Evolutionary conservation across 2,113 vertebrate genomes (phyloP).

Genomic region (Leptocoma aspasia): DNA sequence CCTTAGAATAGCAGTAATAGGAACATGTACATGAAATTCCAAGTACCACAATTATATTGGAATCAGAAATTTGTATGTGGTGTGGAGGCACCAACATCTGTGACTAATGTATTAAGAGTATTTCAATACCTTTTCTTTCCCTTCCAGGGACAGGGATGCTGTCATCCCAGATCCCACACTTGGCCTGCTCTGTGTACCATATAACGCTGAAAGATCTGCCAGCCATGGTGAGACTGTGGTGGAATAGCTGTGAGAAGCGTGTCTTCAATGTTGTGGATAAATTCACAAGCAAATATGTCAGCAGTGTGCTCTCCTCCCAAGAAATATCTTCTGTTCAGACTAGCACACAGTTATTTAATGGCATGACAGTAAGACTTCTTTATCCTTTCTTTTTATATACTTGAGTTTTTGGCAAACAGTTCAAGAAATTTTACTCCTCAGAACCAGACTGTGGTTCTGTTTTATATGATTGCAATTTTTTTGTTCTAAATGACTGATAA

Average conservation of each 20-base stretch:
- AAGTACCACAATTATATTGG: background rate
- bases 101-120: background rate
- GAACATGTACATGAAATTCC: background rate
- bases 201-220: slow-evolving; percentile 92
- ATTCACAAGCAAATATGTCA: slow-evolving; percentile 93
- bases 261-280: slow-evolving; percentile 89
- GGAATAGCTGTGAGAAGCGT: slow-evolving; percentile 96
- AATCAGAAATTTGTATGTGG: background rate
- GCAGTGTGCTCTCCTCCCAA: slow-evolving; percentile 87
- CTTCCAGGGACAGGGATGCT: slow-evolving; percentile 71
- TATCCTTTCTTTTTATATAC: background rate
- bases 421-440: background rate
- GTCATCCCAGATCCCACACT: slow-evolving; percentile 86
- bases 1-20: background rate
- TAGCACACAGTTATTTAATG: slow-evolving; percentile 90
- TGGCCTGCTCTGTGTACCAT: slow-evolving; percentile 93
- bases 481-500: background rate
- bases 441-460: background rate
- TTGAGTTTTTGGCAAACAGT: background rate
- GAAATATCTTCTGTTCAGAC: slow-evolving; percentile 92
- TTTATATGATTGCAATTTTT: background rate
- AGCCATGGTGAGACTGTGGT: slow-evolving; percentile 96
- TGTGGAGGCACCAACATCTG: background rate
- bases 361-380: slow-evolving; percentile 84
- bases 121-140: background rate